Percentiles rank a stretch among this genome's conserved stretches.
Conservation (phyloP, 2,797 vertebrate species). For the Mareca strepera region DNA sequence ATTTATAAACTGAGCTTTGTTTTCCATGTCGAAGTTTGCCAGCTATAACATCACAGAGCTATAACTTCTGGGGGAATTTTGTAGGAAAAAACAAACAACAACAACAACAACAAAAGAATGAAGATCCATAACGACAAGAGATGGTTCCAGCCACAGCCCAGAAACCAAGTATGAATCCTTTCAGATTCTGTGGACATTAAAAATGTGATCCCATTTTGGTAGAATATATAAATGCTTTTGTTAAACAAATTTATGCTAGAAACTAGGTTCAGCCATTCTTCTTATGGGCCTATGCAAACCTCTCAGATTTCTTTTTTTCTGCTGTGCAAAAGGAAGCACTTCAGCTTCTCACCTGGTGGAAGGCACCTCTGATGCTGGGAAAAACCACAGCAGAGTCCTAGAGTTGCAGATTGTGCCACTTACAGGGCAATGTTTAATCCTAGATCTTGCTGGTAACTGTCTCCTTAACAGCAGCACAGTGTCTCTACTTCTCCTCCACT, state of each 20-base stretch:
- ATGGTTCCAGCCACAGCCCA: not conserved
- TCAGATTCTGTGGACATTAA: not conserved
- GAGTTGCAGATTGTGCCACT: not conserved
- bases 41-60: not conserved
- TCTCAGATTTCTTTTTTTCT: not conserved
- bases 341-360: not conserved
- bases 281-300: not conserved
- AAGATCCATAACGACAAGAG: not conserved
- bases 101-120: not conserved
- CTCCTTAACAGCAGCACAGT: rapidly evolving
- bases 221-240: not conserved
- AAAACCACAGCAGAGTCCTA: not conserved
- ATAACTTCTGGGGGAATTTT: not conserved
- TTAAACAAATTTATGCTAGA: not conserved
- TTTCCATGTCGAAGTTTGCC: not conserved
- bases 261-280: not conserved
- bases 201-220: not conserved
- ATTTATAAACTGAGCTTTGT: not conserved
- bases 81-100: not conserved
- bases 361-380: not conserved
- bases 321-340: not conserved
- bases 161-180: not conserved
- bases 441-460: not conserved
- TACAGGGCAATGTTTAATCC: rapidly evolving
- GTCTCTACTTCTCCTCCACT: not conserved